Base-by-base conservation (phyloP, 1,140 invertebrate genomes). In the Drosophila guanche region DNA sequence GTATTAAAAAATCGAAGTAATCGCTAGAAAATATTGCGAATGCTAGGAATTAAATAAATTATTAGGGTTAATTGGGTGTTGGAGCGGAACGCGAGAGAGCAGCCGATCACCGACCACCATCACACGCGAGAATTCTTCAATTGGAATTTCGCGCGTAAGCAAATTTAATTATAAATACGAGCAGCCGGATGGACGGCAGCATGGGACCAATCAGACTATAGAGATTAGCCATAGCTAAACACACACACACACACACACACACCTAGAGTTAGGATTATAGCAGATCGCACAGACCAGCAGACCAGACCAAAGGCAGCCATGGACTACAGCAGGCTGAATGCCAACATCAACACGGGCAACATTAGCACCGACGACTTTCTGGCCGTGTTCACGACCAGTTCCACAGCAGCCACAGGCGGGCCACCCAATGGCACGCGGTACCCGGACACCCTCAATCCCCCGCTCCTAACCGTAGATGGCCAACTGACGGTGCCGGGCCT, bases 311-410 rank as follows among this genome's bases (percentile, higher is more conserved):
- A 48, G 7, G 3, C 22, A 59, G 22, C 63, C 40, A 89, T 88
- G 83, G 84, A 83, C 66, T 88, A 89, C 60, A 48, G 58, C 59
- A 77, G 83, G 48, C 58, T 73, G 68, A 78, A 88, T 62, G 70
- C 70, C 8, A 90, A 69, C 57, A 76, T 90, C 25, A 90, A 90
- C 33, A 90, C 90, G 62, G 90, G 90, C 73, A 90, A 90, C 70
- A 90, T 90, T 33, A 90, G 86, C 75, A 90, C 89, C 53, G 86
- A 90, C 74, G 90, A 90, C 25, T 90, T 90, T 40, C 57, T 90
- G 43, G 90, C 90, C 12, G 88, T 90, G 6, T 90, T 90, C 60
- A 70, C 85, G 16, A 81, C 78, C 37, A 50, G 52, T 12, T 29
- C 54, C 8, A 50, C 59, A 22, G 52, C 16, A 20, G 16, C 10